Conservation (phyloP, 1,140 invertebrate genomes). For the Lepidostoma basale region DNA sequence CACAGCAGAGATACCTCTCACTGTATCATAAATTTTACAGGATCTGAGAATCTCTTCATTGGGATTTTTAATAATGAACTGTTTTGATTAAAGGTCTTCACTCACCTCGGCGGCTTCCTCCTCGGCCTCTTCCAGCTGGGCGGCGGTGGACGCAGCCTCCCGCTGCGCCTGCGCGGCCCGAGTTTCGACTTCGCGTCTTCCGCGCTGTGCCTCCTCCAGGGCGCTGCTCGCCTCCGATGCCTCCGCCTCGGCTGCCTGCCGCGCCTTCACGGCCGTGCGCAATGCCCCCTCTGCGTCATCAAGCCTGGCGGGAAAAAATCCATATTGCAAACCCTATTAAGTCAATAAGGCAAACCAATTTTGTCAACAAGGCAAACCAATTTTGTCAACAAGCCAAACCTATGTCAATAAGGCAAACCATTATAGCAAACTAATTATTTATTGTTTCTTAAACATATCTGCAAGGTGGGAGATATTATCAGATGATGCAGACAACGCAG, state of each 20-base stretch:
- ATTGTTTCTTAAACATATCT: no score
- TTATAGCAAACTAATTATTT: no score
- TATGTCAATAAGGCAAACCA: no score
- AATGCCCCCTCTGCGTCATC: conserved; percentile 89
- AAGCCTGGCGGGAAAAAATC: conserved; percentile 52
- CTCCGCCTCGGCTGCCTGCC: conserved; percentile 66
- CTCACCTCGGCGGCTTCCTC: conserved; percentile 84
- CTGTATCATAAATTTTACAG: no score
- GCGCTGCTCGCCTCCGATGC: conserved; percentile 77
- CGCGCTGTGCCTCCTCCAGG: conserved; percentile 78
- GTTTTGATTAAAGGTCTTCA: no score
- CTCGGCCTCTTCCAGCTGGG: conserved; percentile 89
- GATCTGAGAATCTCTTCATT: background rate
- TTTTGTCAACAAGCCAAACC: no score
- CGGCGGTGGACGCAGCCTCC: conserved; percentile 81
- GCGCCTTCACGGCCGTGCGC: conserved; percentile 81
- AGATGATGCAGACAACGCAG: no score
- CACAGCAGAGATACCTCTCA: no score
- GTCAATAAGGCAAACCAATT: no score
- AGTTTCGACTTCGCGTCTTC: conserved; percentile 81
- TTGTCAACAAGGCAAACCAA: no score
- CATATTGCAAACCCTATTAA: background rate
- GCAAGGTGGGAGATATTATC: no score
- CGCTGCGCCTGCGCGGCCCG: conserved; percentile 73
- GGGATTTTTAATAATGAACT: background rate